Conservation (phyloP, 1,140 invertebrate species). For the Mesaphorura yosii region DNA sequence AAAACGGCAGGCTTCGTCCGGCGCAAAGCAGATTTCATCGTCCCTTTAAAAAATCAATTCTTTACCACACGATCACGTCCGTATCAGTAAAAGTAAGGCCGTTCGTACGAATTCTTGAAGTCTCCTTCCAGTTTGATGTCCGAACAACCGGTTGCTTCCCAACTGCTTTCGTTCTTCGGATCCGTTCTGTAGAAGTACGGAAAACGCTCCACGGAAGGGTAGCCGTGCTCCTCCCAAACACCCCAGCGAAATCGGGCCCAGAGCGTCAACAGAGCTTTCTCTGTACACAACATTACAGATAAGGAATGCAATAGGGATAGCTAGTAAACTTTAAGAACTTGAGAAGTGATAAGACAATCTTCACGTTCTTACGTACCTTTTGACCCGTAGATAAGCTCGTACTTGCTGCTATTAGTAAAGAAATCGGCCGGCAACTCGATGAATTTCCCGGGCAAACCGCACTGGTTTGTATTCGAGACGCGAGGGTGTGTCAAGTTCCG, state of each 20-base stretch:
- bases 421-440: conserved; percentile 18
- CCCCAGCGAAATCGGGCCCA: conserved; percentile 19
- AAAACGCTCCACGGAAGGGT: conserved; percentile 2
- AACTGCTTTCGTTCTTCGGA: neutral
- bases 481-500: neutral
- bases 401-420: neutral
- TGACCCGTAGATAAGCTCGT: neutral
- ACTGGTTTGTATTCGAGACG: conserved; percentile 18
- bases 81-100: neutral
- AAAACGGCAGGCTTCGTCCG: conserved; percentile 16
- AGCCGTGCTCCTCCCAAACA: conserved; percentile 17
- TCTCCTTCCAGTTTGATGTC: conserved; percentile 5
- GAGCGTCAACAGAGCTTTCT: conserved; percentile 9
- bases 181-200: conserved; percentile 14
- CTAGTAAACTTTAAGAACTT: no score
- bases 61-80: neutral
- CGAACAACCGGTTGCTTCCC: conserved; percentile 2
- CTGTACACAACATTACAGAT: conserved; percentile 1
- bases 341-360: no score
- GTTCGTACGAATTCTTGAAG: conserved; percentile 9
- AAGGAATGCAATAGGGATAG: no score
- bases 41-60: neutral
- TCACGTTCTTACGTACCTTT: no score
- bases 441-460: conserved; percentile 10
- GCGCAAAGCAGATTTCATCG: neutral